Percentiles rank a stretch among this genome's conserved stretches.
Evolutionary conservation across 1,140 invertebrate species (phyloP).

Genomic region (Euwallacea fornicatus): DNA sequence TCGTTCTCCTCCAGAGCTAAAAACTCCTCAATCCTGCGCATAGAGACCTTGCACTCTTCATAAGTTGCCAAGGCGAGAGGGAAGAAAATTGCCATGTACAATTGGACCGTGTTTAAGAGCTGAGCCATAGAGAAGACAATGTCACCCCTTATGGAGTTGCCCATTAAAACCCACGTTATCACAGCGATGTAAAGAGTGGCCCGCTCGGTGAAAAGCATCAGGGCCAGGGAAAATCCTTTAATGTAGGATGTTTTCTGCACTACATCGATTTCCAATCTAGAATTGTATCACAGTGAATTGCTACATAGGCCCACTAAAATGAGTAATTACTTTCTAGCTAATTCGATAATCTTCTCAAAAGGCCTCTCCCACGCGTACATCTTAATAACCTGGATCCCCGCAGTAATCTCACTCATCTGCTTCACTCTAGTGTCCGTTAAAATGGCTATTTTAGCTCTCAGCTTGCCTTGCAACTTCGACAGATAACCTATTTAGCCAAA

Average conservation of each 20-base stretch:
- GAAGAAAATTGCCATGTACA: slow-evolving; percentile 73
- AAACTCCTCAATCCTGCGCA: slow-evolving; percentile 66
- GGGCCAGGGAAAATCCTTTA: slow-evolving; percentile 68
- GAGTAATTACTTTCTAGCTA: slow-evolving; percentile 57
- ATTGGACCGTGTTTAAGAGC: slow-evolving; percentile 71
- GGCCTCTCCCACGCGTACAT: slow-evolving; percentile 86
- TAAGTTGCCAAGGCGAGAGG: slow-evolving; percentile 54
- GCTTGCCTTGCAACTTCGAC: slow-evolving; percentile 64
- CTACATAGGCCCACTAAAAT: not conserved
- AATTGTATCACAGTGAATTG: slow-evolving; percentile 5
- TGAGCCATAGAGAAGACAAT: slow-evolving; percentile 74
- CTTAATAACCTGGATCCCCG: slow-evolving; percentile 76
- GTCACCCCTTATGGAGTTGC: slow-evolving; percentile 64
- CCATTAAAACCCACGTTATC: slow-evolving; percentile 66
- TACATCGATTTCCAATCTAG: slow-evolving; percentile 67
- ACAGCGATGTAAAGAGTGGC: slow-evolving; percentile 72
- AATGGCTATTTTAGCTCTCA: slow-evolving; percentile 67
- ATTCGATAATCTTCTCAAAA: slow-evolving; percentile 67
- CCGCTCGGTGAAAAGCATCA: slow-evolving; percentile 69
- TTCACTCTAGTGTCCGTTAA: slow-evolving; percentile 78
- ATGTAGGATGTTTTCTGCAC: slow-evolving; percentile 71
- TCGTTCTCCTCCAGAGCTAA: slow-evolving; percentile 59
- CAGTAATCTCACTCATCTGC: slow-evolving; percentile 82
- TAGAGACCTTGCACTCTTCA: slow-evolving; percentile 64
- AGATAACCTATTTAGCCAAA: slow-evolving; percentile 59